Base-by-base conservation (phyloP, 2,888 invertebrate species). In the Tachina lurida region DNA sequence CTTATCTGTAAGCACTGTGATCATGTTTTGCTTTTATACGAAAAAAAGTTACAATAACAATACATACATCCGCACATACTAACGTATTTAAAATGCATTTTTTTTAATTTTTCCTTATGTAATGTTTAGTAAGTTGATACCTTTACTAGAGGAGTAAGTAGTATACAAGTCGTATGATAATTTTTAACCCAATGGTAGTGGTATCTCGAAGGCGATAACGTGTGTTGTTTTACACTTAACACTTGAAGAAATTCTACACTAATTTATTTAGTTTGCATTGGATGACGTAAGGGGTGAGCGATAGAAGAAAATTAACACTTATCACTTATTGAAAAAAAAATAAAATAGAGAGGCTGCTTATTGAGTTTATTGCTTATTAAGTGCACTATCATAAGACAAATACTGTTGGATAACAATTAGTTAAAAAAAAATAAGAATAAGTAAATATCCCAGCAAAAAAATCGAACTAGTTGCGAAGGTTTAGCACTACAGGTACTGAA, bases 191-290 rank as follows among this genome's bases (percentile, higher is more conserved):
- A 65, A 5, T 39, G 45, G 17, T 56, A 70, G 19, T 41, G n/a
- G 17, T 70, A 74, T 49, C 65, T 73, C n/a, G 43, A 47, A 65
- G 31, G 83, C 76, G 84, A 85, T 86, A 87, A 86, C 78, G 84
- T 79, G 84, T 79, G 78, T 78, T 85, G 78, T 75, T 74, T 78
- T 75, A 62, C 63, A 87, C 81, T 87, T 83, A 85, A 80, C 83
- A 85, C 82, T 83, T 75, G 73, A 70, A 80, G 82, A 77, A 74
- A 56, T 15, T 70, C 77, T 77, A 67, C 63, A 79, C 63, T 65
- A 63, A 60, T 71, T 77, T 49, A 60, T 71, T 77, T 49, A n/a
- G 67, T 65, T 84, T 87, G 87, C 86, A 88, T n/a, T 47, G 17
- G 1, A 39, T 41, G 39, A 56, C n/a, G 15, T 8, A 47, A 60